Percentiles rank a stretch among this genome's conserved stretches.
These are phyloP conservation scores for Mirounga angustirostris DNA, from an alignment of 2,113 vertebrate genomes.

Conservation along the genomic window DNA sequence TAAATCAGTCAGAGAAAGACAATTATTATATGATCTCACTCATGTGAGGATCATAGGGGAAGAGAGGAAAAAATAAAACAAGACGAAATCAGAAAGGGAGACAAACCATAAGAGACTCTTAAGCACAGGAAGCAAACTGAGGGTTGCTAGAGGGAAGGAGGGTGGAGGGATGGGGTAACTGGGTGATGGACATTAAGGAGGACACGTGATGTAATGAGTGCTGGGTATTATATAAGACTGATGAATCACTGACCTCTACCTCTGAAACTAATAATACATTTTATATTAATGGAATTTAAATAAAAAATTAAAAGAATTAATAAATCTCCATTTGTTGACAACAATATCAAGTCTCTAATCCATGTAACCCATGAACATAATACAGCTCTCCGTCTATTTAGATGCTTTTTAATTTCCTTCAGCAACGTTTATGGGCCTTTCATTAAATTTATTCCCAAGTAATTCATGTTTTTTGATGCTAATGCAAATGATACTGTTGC, in stretches of 20 bases:
- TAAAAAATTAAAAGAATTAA: neutral
- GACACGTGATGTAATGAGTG: neutral
- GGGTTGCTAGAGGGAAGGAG: neutral
- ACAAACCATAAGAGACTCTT: neutral
- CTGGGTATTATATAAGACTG: neutral
- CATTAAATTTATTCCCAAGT: constrained; percentile 37
- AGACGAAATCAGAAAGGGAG: neutral
- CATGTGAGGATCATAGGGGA: neutral
- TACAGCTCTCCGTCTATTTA: neutral
- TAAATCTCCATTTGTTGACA: neutral
- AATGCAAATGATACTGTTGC: constrained; percentile 34
- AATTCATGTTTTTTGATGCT: constrained; percentile 35
- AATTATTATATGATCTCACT: neutral
- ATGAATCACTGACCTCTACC: neutral
- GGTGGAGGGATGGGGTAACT: neutral
- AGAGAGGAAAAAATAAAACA: neutral
- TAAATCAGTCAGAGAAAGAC: neutral
- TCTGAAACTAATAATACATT: neutral
- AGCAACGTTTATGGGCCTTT: neutral
- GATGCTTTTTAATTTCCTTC: constrained; percentile 3
- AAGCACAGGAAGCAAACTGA: neutral
- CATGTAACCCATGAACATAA: neutral
- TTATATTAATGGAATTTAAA: neutral
- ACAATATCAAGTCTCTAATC: neutral
- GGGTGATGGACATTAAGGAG: neutral